Evolutionary conservation across 2,113 vertebrate genomes (phyloP).

Genomic region (Pyrgilauda ruficollis): DNA sequence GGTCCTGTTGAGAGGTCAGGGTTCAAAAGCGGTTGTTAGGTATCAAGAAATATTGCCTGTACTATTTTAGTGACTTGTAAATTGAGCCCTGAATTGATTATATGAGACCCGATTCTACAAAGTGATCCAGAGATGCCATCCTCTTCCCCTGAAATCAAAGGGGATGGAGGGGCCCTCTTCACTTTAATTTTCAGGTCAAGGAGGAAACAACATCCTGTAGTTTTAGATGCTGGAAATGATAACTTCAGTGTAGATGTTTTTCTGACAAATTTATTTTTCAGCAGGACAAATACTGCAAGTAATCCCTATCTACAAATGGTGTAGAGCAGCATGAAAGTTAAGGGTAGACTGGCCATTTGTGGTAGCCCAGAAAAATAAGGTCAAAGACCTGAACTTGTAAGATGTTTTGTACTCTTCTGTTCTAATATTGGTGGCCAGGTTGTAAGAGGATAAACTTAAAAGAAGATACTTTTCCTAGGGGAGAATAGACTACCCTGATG

Average conservation of each 20-base stretch:
- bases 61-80: conserved; percentile 6
- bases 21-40: conserved; percentile 25
- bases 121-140: neutral
- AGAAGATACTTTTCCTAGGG: neutral
- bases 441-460: neutral
- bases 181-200: neutral
- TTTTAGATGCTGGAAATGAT: neutral
- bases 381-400: neutral
- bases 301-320: neutral
- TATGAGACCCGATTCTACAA: neutral
- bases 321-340: neutral
- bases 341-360: neutral
- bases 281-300: neutral
- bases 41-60: neutral
- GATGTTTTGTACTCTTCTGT: neutral
- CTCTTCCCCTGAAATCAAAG: neutral
- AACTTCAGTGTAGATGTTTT: neutral
- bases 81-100: neutral
- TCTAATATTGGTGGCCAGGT: neutral
- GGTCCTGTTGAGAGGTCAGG: conserved; percentile 25
- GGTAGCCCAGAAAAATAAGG: neutral
- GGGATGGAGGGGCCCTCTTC: neutral
- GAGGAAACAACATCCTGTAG: neutral
- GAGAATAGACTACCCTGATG: neutral
- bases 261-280: neutral